Evolutionary conservation across 2,888 invertebrate species (phyloP).

Genomic region (Leptinotarsa rubiginosa): DNA sequence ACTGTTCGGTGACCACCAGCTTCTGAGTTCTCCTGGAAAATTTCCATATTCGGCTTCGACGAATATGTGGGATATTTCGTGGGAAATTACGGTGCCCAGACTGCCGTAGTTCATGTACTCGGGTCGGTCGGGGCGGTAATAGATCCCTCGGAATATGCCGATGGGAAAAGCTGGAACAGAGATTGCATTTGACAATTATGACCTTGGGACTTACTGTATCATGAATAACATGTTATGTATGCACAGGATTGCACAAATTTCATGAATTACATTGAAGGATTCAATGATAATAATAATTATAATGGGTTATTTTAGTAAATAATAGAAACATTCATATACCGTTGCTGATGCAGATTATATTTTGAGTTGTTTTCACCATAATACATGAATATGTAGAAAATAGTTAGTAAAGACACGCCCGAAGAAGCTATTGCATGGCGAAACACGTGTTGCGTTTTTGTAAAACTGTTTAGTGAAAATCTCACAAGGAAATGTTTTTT

Average conservation of each 20-base stretch:
- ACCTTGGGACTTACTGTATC: not conserved
- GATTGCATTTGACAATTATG: slow-evolving; percentile 1
- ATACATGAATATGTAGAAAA: no score
- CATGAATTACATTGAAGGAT: no score
- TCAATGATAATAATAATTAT: no score
- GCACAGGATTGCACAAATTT: not conserved
- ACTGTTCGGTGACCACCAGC: slow-evolving; percentile 90
- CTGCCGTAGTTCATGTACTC: slow-evolving; percentile 63
- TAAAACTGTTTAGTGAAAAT: no score
- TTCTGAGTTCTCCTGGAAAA: slow-evolving; percentile 81
- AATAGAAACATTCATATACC: no score
- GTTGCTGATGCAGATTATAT: no score
- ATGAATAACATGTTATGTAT: not conserved
- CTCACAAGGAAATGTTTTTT: no score
- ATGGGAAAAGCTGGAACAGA: slow-evolving; percentile 59
- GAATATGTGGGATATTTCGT: slow-evolving; percentile 62
- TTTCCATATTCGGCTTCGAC: slow-evolving; percentile 83
- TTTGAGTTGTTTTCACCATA: no score
- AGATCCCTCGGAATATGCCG: slow-evolving; percentile 60
- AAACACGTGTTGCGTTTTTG: no score
- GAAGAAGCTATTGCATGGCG: no score
- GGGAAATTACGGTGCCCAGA: slow-evolving; percentile 60
- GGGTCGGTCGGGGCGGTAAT: slow-evolving; percentile 60
- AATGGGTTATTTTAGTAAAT: no score
- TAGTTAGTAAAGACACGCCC: no score